These are phyloP conservation scores for Sander lucioperca DNA, from an alignment of 2,113 vertebrate species.

Conservation along the genomic window DNA sequence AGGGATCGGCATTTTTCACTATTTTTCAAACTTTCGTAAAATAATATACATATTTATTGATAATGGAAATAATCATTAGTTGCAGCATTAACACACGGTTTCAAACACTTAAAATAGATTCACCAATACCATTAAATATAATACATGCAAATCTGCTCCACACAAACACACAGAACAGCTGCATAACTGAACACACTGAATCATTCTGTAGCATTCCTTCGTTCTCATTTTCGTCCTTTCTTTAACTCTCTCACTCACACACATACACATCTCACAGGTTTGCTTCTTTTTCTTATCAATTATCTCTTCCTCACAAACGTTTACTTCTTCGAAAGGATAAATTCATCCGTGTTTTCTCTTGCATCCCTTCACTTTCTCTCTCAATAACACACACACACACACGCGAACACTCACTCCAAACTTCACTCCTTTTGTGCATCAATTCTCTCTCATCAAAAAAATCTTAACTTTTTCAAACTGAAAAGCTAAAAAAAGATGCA, in stretches of 20 bases:
- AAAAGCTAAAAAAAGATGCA: not conserved
- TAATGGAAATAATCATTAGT: not conserved
- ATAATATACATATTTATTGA: not conserved
- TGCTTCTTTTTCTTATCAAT: not conserved
- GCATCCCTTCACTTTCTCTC: not conserved
- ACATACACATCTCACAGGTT: not conserved
- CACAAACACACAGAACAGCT: not conserved
- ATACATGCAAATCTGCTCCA: not conserved
- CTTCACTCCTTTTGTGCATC: slow-evolving; percentile 8
- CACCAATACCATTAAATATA: not conserved
- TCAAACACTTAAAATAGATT: not conserved
- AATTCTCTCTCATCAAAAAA: not conserved
- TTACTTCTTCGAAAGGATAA: not conserved
- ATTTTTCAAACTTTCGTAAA: not conserved
- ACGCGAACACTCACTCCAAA: not conserved
- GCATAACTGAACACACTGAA: not conserved
- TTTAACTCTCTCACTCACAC: not conserved
- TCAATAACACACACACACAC: no score
- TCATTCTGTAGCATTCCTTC: not conserved
- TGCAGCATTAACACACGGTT: not conserved
- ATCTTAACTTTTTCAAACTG: not conserved
- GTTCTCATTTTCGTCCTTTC: not conserved
- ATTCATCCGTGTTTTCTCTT: not conserved
- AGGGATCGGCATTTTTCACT: not conserved
- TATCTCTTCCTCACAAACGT: not conserved